Percentiles rank a stretch among this genome's conserved stretches.
phyloP scores from a whole-genome alignment of 2,888 invertebrate species.

The Stenurella melanura region DNA sequence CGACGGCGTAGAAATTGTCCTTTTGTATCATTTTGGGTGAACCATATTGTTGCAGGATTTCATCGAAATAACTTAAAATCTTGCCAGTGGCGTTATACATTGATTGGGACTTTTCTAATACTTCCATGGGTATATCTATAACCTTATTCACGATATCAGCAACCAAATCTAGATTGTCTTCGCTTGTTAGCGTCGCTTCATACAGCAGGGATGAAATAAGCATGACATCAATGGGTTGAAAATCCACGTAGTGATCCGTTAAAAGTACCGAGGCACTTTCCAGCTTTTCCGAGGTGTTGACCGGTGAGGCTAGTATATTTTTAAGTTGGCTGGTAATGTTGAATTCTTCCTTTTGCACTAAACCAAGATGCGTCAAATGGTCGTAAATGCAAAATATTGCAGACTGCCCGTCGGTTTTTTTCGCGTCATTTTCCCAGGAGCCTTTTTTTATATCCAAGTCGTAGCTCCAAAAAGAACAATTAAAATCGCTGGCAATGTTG shows the following conservation, averaged over 20 bases:
- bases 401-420: not conserved
- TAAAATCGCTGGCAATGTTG: constrained; percentile 25
- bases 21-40: constrained; percentile 5
- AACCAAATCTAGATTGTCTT: constrained; percentile 66
- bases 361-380: constrained; percentile 54
- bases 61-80: constrained; percentile 30
- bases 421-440: constrained; percentile 15
- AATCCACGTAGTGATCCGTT: constrained; percentile 41
- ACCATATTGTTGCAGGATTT: constrained; percentile 15
- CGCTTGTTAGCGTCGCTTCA: not conserved
- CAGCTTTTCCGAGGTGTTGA: constrained; percentile 46
- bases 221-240: constrained; percentile 55
- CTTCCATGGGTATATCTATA: constrained; percentile 68
- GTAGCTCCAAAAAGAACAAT: constrained; percentile 56
- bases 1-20: constrained; percentile 10
- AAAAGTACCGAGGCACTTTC: constrained; percentile 13
- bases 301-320: constrained; percentile 45
- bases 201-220: constrained; percentile 54
- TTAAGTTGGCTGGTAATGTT: constrained; percentile 54
- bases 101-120: constrained; percentile 27
- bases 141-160: constrained; percentile 70
- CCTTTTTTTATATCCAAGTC: constrained; percentile 12
- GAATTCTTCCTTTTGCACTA: constrained; percentile 36
- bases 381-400: constrained; percentile 22
- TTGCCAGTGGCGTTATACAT: constrained; percentile 31